Base-by-base conservation (phyloP, 2,797 vertebrate species). In the Rhynchonycteris naso region DNA sequence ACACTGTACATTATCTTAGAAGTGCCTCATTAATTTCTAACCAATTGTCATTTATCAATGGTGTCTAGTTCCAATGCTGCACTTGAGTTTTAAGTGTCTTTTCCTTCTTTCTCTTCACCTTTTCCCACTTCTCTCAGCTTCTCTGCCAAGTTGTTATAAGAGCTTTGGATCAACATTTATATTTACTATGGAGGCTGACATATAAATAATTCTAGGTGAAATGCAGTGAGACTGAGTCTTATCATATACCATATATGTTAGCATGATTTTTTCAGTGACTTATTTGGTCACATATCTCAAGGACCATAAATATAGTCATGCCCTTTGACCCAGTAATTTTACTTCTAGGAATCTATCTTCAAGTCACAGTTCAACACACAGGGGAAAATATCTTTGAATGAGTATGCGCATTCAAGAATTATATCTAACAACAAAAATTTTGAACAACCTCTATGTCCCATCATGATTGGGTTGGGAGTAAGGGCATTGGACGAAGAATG, bases 331-430 rank as follows among this genome's bases (percentile, higher is more conserved):
- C 14, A 90, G 63, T 71, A 81, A 78, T 69, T 93, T 58, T 47
- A 68, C 78, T 93, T 96, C 81, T 90, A 93, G 85, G 92, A 97
- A 93, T 78, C 47, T 71, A 52, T 75, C 28, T 81, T 92, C 43
- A 87, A 88, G 59, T 22, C 2, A 63, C 50, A 87, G 84, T 90
- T 94, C 58, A 78, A 78, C 22, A 63, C 33, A 12, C 2, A 75
- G 52, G 59, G 11, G 4, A 59, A 79, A 58, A 80, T 43, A 88
- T 72, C 28, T 61, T n/a, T 91, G 33, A 79, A 6, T 91, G 7
- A 80, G 22, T 79, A 58, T 61, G 63, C n/a, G 35, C 10, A 69
- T 63, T 38, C 30, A 88, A 94, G 38, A 16, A 28, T 79, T 80
- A 15, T 38, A 59, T 58, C 50, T 88, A 91, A 72, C 47, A 86